phyloP scores from a whole-genome alignment of 2,888 invertebrate genomes.

The Archips crataeganus region DNA sequence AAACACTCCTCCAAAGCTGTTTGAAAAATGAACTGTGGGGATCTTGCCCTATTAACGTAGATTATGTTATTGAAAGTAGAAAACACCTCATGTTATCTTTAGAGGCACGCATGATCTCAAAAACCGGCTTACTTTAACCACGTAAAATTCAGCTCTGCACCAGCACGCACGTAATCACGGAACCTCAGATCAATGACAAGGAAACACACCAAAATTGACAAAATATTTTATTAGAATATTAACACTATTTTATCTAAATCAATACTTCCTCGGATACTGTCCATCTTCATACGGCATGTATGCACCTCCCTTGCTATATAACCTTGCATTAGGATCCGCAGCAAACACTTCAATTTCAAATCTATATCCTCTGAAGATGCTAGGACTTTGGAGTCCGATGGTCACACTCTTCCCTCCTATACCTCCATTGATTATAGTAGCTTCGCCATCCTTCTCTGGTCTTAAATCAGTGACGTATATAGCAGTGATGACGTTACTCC shows the following conservation, averaged over 20 bases:
- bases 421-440: slow-evolving; percentile 68
- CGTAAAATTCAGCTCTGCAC: no score
- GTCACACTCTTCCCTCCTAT: slow-evolving; percentile 70
- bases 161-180: no score
- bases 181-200: not conserved
- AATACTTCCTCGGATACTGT: slow-evolving; percentile 50
- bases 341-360: slow-evolving; percentile 73
- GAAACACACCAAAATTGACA: not conserved
- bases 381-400: slow-evolving; percentile 68
- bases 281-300: slow-evolving; percentile 48
- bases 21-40: no score
- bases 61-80: no score
- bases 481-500: slow-evolving; percentile 68
- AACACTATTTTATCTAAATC: slow-evolving; percentile 3
- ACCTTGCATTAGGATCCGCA: slow-evolving; percentile 53
- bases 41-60: no score
- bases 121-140: no score
- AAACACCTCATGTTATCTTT: no score
- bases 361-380: slow-evolving; percentile 71
- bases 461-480: slow-evolving; percentile 71
- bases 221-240: slow-evolving; percentile 7
- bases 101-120: no score
- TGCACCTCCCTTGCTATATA: slow-evolving; percentile 57
- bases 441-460: slow-evolving; percentile 69
- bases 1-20: no score